Base-by-base conservation (phyloP, 2,797 vertebrate species). In the Amazona finschi region DNA sequence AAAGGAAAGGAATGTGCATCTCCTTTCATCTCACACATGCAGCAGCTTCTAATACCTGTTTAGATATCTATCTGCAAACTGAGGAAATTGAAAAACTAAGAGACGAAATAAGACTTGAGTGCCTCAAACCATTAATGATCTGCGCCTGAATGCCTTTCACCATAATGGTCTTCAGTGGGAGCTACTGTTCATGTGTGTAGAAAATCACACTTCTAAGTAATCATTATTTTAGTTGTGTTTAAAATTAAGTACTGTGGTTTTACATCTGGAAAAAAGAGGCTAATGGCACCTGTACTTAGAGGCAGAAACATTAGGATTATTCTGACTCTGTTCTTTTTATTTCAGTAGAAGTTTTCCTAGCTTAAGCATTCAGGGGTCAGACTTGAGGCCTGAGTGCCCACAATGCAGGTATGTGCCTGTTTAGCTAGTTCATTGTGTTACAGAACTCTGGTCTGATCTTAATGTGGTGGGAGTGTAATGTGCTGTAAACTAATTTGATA, bases 351-450 rank as follows among this genome's bases (percentile, higher is more conserved):
- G 11, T 58, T 86, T 71, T 75, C 28, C 18, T 19, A 31, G 12
- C 47, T 82, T 21, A 53, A 43, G 39, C 2, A 2, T 50, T 90
- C 22, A 28, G 15, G 20, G 27, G 5, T 65, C 82, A 85, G 38
- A 30, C 33, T 60, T 46, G 25, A 71, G 61, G 30, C 72, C 36
- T 46, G n/a, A 14, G 8, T 12, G 33, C 15, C 27, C 30, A 25
- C 16, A 27, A 0, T 0, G 3, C n/a, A 22, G 30, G 6, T 44
- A 20, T 0, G 0, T 50, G 30, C 65, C 53, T 39, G 2, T 62
- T 86, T 49, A 60, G n/a, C 13, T 70, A 22, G 57, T 55, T 85
- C 16, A n/a, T 30, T 72, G 10, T 17, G 9, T 62, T 62, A 8
- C 3, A 76, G 1, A 65, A 8, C 10, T 66, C 36, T 46, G 50